Evolutionary conservation across 2,797 vertebrate species (phyloP), one percentile per base, ranked within the genome.

Genomic region (Semaprochilodus insignis): DNA sequence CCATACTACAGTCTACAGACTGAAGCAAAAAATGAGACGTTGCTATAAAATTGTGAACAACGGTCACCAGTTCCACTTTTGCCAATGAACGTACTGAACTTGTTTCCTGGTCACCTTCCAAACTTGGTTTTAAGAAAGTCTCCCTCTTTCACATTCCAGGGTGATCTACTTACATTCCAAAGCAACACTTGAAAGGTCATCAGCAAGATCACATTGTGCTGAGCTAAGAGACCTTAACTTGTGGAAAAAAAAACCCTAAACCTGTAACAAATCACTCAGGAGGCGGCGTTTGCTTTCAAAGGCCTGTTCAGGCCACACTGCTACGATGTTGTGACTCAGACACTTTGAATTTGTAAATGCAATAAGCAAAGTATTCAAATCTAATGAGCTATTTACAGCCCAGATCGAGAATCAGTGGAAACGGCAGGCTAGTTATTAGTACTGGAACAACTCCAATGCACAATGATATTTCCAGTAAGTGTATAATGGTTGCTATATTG

Each of bases 161-260:
- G 31, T 76, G 84, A 85, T 87, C 86, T 81, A 55, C 81, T 85
- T 79, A 80, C 86, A 81, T 79, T 85, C 81, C 78, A 67, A 71
- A 76, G 81, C 73, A 85, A 79, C 78, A 87, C 81, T 85, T 83
- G 74, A 87, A 87, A 83, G 84, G 84, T 87, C 81, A 83, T 77
- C 78, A 31, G 66, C 34, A 54, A 27, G 79, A 83, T 85, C 86
- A 55, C 81, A 85, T 85, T 85, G 81, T 83, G 75, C 76, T 72
- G 60, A 78, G 74, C 62, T 59, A 54, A 78, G 66, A 81, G 74
- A 74, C 76, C 83, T 78, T 80, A 81, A 70, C 81, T 57, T 57
- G 23, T 13, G 54, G 40, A n/a, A 27, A 27, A 15, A 36, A 36
- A 75, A 57, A 10, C 16, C 13, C 54, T 15, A 52, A 71, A 51